Base-by-base conservation (phyloP, 2,797 vertebrate genomes). In the Enteromius mattozi region DNA sequence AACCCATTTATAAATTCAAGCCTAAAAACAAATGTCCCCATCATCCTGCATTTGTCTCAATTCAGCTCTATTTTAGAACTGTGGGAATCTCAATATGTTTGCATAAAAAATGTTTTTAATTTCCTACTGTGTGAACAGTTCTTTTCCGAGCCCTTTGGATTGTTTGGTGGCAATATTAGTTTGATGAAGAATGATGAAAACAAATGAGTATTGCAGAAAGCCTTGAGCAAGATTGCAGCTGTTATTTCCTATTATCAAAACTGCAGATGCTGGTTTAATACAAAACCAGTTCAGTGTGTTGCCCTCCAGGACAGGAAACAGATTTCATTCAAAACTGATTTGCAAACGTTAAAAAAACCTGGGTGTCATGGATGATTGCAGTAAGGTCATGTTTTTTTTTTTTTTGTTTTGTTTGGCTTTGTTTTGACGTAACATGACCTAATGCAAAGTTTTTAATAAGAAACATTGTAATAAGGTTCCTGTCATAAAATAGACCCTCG, bases 101-200 rank as follows among this genome's bases (percentile, higher is more conserved):
- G 77, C 80, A 82, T 86, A 84, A 78, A 70, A 37, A 78, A 59
- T 9, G 8, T 75, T 76, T 81, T 87, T 86, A 87, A 87, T 87
- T 85, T 84, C 81, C 75, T 88, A 51, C 74, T 86, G 8, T 69
- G 70, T 63, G 54, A 80, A 66, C 19, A 76, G 82, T 88, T 87
- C 77, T 83, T 80, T 69, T 27, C 47, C 13, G 47, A 84, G 81
- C 59, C 74, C 70, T 88, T 87, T 87, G 70, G 77, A 87, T 82
- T 87, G 86, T 87, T 77, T 86, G 82, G 78, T 74, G 76, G 75
- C 87, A 76, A 76, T 86, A 88, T 82, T 88, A 83, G 88, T 84
- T 82, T 88, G 85, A 84, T 85, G 81, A 87, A 88, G 86, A 87
- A 84, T 89, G 89, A 86, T 83, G 82, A 84, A 84, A 88, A 87